phyloP scores from a whole-genome alignment of 2,888 invertebrate genomes.

The Gryllus longicercus region DNA sequence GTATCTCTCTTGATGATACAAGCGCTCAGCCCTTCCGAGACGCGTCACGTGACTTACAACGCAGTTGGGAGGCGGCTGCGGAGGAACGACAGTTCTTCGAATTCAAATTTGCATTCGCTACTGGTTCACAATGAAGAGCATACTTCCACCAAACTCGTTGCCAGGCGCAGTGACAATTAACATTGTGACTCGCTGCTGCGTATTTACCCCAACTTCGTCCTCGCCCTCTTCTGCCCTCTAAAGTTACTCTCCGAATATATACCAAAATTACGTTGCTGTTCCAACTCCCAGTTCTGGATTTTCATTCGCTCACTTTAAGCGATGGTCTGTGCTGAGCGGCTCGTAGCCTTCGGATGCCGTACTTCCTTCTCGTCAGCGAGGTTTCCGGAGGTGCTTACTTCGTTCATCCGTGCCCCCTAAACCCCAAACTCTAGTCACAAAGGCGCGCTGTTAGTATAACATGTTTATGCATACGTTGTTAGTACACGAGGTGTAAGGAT shows the following conservation, averaged over 20 bases:
- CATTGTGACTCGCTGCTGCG: not conserved
- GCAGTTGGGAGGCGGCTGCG: not conserved
- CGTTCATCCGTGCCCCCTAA: too few relatives aligned
- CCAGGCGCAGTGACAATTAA: not conserved
- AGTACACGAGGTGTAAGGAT: too few relatives aligned
- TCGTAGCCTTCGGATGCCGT: too few relatives aligned
- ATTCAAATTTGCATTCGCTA: not conserved
- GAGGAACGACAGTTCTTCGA: not conserved
- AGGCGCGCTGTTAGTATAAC: too few relatives aligned
- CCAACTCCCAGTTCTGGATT: not conserved
- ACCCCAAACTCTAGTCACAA: too few relatives aligned
- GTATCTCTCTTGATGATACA: not conserved
- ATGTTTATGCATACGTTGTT: too few relatives aligned
- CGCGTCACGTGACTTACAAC: not conserved
- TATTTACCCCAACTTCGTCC: not conserved
- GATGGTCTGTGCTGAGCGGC: not conserved
- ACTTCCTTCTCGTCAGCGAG: too few relatives aligned
- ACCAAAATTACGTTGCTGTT: not conserved
- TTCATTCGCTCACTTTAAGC: not conserved
- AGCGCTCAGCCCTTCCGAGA: not conserved
- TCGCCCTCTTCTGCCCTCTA: not conserved
- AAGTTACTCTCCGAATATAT: not conserved
- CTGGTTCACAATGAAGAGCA: conserved; percentile 4
- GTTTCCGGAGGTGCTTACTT: too few relatives aligned
- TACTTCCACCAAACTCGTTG: conserved; percentile 11